Percentiles rank a stretch among this genome's conserved stretches.
Evolutionary conservation across 2,888 invertebrate genomes (phyloP).

Genomic region (Plebejus argus): DNA sequence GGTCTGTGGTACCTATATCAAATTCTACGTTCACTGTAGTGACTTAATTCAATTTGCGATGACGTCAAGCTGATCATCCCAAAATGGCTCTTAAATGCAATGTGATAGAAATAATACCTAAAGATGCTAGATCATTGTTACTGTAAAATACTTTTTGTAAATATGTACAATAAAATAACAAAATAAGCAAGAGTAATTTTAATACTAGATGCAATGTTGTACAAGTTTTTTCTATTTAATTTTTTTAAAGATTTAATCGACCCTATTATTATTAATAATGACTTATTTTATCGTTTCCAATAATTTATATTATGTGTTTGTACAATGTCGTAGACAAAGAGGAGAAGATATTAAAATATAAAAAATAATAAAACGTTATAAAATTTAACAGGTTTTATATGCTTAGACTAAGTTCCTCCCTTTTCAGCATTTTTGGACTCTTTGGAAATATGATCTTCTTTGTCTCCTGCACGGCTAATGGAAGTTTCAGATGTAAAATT

Average conservation of each 20-base stretch:
- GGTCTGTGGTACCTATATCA: slow-evolving; percentile 35
- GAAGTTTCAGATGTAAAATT: slow-evolving; percentile 51
- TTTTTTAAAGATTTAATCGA: slow-evolving; percentile 79
- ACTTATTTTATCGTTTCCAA: slow-evolving; percentile 79
- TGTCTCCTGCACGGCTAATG: slow-evolving; percentile 59
- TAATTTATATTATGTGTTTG: slow-evolving; percentile 79
- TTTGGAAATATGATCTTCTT: slow-evolving; percentile 59
- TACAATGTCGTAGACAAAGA: slow-evolving; percentile 75
- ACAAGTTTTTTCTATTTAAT: slow-evolving; percentile 75
- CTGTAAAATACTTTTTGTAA: slow-evolving; percentile 78
- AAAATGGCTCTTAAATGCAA: slow-evolving; percentile 56
- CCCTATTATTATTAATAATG: slow-evolving; percentile 77
- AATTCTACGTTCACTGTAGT: slow-evolving; percentile 44
- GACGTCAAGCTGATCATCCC: slow-evolving; percentile 45
- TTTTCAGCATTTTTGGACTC: slow-evolving; percentile 63
- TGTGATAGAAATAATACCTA: slow-evolving; percentile 80
- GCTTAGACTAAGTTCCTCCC: slow-evolving; percentile 57
- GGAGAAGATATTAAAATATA: slow-evolving; percentile 76
- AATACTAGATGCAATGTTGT: slow-evolving; percentile 79
- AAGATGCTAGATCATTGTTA: slow-evolving; percentile 80
- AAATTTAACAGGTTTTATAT: slow-evolving; percentile 72
- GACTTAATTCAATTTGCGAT: slow-evolving; percentile 44
- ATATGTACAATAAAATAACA: slow-evolving; percentile 78
- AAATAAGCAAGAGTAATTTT: slow-evolving; percentile 71
- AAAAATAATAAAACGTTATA: slow-evolving; percentile 78